These are phyloP conservation scores for Formicarius rufipectus DNA, from an alignment of 2,113 vertebrate genomes.

Conservation along the genomic window DNA sequence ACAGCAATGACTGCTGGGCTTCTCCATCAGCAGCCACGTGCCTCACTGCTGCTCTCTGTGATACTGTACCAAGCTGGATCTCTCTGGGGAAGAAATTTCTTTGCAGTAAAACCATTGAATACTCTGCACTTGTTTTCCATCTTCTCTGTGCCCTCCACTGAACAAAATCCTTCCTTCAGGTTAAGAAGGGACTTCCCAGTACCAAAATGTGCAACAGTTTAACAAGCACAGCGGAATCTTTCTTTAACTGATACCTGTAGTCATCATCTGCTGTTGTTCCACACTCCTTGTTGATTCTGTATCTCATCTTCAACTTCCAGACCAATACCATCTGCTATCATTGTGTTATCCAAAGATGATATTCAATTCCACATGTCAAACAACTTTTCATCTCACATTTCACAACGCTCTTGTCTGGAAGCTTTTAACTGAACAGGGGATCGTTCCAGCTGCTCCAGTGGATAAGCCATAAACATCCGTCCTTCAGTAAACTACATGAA, in stretches of 20 bases:
- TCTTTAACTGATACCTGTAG: neutral
- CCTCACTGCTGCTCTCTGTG: neutral
- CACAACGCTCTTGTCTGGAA: neutral
- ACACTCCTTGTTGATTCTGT: neutral
- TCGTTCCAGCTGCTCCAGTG: neutral
- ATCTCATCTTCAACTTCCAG: neutral
- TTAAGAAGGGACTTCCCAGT: neutral
- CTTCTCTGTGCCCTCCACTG: neutral
- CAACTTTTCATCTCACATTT: neutral
- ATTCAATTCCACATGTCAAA: neutral
- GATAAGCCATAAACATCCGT: neutral
- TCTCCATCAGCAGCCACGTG: rapidly evolving
- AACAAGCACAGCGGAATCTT: neutral
- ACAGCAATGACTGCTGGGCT: neutral
- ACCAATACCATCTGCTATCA: neutral
- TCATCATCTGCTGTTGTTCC: neutral
- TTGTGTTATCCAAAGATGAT: neutral
- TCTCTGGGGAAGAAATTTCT: neutral
- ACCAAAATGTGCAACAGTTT: neutral
- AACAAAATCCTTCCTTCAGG: neutral
- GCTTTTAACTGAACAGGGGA: neutral
- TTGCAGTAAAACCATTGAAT: neutral
- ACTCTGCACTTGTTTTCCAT: neutral
- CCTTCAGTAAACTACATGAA: neutral
- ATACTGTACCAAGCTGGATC: neutral